Conservation (phyloP, 2,113 vertebrate genomes). For the Grammomys dolichurus region DNA sequence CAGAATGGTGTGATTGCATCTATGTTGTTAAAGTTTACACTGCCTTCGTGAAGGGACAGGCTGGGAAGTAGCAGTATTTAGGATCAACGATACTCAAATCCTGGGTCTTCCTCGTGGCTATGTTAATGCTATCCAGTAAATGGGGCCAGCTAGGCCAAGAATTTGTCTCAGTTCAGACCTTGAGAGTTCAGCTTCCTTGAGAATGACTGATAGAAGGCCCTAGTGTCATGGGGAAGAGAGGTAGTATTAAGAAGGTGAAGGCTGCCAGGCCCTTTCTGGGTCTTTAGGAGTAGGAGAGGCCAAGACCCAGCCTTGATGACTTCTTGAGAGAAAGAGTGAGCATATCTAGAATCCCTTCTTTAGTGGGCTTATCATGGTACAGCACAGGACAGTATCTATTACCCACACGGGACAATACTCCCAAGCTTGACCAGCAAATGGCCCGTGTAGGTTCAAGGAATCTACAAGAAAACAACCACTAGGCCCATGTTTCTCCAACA, state of each 20-base stretch:
- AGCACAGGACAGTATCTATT: background rate
- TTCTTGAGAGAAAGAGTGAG: background rate
- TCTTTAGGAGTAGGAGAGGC: background rate
- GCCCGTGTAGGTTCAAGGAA: background rate
- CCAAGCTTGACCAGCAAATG: background rate
- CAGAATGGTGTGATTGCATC: background rate
- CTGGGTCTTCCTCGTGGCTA: background rate
- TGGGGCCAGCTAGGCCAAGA: background rate
- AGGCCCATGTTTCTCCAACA: background rate
- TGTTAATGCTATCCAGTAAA: background rate
- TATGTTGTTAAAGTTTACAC: background rate
- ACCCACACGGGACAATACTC: no score
- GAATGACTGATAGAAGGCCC: background rate
- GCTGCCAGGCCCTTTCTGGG: background rate
- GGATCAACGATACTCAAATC: background rate
- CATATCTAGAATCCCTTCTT: background rate
- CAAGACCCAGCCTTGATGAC: background rate
- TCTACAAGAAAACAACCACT: accelerated
- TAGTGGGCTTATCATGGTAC: accelerated
- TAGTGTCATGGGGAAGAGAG: background rate
- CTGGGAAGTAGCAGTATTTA: background rate
- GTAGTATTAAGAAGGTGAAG: background rate
- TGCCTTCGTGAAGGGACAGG: background rate
- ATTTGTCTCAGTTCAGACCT: background rate
- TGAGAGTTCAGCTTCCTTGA: background rate